Evolutionary conservation across 2,888 invertebrate genomes (phyloP).

Genomic region (Orgyia antiqua): DNA sequence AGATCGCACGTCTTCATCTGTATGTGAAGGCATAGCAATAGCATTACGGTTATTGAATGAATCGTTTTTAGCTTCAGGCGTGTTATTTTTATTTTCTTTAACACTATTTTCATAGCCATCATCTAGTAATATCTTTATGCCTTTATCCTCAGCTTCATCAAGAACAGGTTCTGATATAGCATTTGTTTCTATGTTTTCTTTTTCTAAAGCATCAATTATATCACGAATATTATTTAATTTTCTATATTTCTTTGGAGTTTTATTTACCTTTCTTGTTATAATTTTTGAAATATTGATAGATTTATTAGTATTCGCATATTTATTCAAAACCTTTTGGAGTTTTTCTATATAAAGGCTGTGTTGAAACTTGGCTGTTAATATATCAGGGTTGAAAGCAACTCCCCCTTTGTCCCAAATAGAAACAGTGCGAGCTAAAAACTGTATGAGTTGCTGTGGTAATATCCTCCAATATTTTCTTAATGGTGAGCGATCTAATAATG

Average conservation of each 20-base stretch:
- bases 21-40: no score
- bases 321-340: slow-evolving; percentile 39
- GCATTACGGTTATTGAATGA: no score
- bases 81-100: neutral
- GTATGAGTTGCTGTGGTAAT: slow-evolving; percentile 44
- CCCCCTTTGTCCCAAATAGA: slow-evolving; percentile 68
- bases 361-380: slow-evolving; percentile 45
- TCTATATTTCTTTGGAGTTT: slow-evolving; percentile 23
- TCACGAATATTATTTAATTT: slow-evolving; percentile 61
- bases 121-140: slow-evolving; percentile 8
- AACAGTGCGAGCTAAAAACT: slow-evolving; percentile 51
- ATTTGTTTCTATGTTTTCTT: slow-evolving; percentile 23
- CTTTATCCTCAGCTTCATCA: slow-evolving; percentile 42
- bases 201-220: slow-evolving; percentile 55
- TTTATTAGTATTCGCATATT: slow-evolving; percentile 24
- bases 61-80: neutral
- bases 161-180: slow-evolving; percentile 34
- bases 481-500: slow-evolving; percentile 53
- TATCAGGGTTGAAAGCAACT: slow-evolving; percentile 52
- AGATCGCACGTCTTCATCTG: no score
- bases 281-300: slow-evolving; percentile 13
- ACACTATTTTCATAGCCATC: slow-evolving; percentile 4
- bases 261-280: slow-evolving; percentile 1
- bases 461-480: slow-evolving; percentile 47
- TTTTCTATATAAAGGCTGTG: slow-evolving; percentile 45